Evolutionary conservation across 2,113 vertebrate genomes (phyloP).

Genomic region (Colaptes auratus): DNA sequence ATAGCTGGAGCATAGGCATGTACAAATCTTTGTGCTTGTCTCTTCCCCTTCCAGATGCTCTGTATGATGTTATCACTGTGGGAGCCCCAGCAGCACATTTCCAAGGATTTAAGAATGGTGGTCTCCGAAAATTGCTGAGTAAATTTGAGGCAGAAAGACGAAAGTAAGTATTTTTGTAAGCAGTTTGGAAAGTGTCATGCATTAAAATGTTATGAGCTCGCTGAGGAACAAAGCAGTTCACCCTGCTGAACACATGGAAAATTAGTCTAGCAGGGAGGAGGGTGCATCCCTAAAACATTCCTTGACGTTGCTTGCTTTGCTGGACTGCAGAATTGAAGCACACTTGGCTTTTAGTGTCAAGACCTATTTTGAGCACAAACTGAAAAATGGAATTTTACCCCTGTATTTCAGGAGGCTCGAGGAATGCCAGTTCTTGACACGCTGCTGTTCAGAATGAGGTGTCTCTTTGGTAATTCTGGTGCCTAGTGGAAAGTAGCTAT

Average conservation of each 20-base stretch:
- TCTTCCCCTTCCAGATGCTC: slow-evolving; percentile 81
- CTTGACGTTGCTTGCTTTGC: background rate
- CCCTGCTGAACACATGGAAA: background rate
- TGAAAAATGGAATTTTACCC: background rate
- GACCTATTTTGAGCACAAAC: background rate
- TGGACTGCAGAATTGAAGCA: background rate
- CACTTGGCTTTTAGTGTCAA: background rate
- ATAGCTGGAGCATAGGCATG: background rate
- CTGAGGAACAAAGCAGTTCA: background rate
- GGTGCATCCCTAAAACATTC: background rate
- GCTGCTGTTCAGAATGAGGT: background rate
- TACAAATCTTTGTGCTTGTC: slow-evolving; percentile 19
- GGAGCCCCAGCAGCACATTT: slow-evolving; percentile 95
- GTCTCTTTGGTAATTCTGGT: background rate
- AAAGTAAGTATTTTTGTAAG: slow-evolving; percentile 81
- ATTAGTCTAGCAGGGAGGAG: background rate
- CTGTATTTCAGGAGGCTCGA: background rate
- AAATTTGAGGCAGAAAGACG: slow-evolving; percentile 93
- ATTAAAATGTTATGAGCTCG: background rate
- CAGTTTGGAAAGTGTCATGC: background rate
- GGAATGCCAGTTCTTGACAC: background rate
- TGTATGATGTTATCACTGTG: slow-evolving; percentile 94
- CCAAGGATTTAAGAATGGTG: slow-evolving; percentile 97
- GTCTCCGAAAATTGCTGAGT: slow-evolving; percentile 89
- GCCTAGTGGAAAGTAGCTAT: background rate